Evolutionary conservation across 2,113 vertebrate genomes (phyloP).

Genomic region (Okapia johnstoni): DNA sequence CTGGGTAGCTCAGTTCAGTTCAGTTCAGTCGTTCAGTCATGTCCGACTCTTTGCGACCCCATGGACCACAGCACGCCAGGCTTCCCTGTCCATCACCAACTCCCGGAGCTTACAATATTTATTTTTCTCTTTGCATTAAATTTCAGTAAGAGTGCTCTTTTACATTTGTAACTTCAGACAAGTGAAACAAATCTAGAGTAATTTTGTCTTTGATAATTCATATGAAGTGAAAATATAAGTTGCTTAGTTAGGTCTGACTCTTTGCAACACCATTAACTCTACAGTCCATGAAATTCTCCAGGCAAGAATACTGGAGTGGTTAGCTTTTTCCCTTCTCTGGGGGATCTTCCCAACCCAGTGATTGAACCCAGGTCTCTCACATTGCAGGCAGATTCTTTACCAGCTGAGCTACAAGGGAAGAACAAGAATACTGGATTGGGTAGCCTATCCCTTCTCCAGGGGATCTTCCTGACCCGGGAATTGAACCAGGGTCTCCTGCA

Average conservation of each 20-base stretch:
- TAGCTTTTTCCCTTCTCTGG: not conserved
- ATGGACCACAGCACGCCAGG: not conserved
- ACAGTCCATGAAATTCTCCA: not conserved
- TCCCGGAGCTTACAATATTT: not conserved
- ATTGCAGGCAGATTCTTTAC: not conserved
- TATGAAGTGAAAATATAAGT: not conserved
- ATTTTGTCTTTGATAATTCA: slow-evolving; percentile 19
- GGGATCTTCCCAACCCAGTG: not conserved
- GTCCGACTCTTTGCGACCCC: not conserved
- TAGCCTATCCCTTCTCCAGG: not conserved
- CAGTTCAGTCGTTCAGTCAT: not conserved
- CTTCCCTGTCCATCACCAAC: not conserved
- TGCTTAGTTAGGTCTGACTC: not conserved
- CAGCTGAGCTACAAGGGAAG: not conserved
- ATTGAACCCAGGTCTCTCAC: not conserved
- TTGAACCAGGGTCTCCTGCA: not conserved
- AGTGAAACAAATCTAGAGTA: not conserved
- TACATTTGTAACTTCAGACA: not conserved
- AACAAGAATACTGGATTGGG: not conserved
- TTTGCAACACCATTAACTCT: not conserved
- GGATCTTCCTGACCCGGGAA: not conserved
- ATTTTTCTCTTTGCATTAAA: slow-evolving; percentile 17
- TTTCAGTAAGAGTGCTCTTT: not conserved
- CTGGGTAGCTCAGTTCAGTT: not conserved
- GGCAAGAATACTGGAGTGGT: not conserved